Evolutionary conservation across 2,113 vertebrate genomes (phyloP), one percentile per base, ranked within the genome.

Genomic region (Mustela lutreola): DNA sequence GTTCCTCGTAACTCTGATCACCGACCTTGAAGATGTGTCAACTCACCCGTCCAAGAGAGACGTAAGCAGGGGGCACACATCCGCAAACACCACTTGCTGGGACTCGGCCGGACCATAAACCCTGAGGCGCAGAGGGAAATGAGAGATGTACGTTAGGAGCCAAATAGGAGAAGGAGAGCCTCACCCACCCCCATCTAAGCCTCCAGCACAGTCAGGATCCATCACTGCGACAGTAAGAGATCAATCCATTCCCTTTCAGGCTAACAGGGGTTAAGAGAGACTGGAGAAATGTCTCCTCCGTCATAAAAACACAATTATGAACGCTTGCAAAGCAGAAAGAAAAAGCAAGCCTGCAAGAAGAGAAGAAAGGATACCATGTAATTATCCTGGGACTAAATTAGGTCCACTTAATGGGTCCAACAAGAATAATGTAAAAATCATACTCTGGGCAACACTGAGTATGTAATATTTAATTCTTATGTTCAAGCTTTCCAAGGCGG

Each of bases 31-130:
- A 63, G 11, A 4, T 4, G 67, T 28, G 28, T 90, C 36, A 70
- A 98, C 99, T 99, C 93, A 99, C 99, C 99, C 99, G 33, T 99
- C 99, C 31, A 99, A 94, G 36, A 99, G 98, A 60, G 99, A 99
- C 0, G 98, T 99, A 22, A 99, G 98, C 53, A 99, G 99, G 15
- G 99, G 99, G 18, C 98, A 98, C 82, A 99, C 98, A 14, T 99
- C 99, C 11, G 97, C 98, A 98, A 99, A 99, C 45, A 99, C 99
- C 0, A 9, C 83, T 7, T 98, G 97, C 97, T 99, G 99, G 58
- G 98, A 98, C 71, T 99, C 99, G 0, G 95, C 97, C 63, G 99
- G 98, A 79, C 95, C 98, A 6, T 99, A 99, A 16, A 99, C 99
- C 96, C 99, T 99, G 97, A 62, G 67, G 24, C 48, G 28, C 8